Conservation (phyloP, 2,888 invertebrate genomes). For the Amphipoea lucens region DNA sequence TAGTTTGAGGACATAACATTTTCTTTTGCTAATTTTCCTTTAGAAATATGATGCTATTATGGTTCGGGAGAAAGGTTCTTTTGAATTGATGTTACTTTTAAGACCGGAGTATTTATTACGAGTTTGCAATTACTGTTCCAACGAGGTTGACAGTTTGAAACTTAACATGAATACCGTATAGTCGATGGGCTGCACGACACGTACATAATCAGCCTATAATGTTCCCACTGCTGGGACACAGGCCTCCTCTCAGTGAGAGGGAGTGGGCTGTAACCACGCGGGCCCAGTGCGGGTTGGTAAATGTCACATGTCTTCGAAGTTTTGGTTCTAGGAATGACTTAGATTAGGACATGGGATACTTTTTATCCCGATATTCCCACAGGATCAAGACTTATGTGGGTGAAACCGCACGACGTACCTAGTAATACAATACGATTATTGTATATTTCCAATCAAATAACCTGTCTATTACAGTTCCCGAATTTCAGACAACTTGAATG, state of each 20-base stretch:
- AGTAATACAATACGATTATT: neutral
- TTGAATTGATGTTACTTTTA: constrained; percentile 45
- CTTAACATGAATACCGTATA: neutral
- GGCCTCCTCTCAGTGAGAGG: no score
- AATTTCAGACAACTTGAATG: neutral
- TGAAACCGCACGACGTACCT: no score
- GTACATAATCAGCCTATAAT: no score
- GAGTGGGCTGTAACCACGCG: no score
- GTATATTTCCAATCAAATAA: neutral
- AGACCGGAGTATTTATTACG: constrained; percentile 38
- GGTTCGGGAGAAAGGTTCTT: constrained; percentile 13
- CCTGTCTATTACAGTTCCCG: neutral
- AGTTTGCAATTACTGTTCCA: constrained; percentile 27
- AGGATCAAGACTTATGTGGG: no score
- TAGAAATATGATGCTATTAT: constrained; percentile 49
- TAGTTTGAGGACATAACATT: constrained; percentile 51
- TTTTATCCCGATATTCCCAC: no score
- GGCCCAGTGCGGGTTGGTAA: no score
- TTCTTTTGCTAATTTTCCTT: constrained; percentile 48
- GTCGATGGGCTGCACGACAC: neutral
- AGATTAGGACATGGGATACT: no score
- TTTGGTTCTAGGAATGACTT: no score
- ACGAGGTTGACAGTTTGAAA: neutral
- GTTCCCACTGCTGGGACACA: no score
- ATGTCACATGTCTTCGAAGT: no score